Evolutionary conservation across 2,888 invertebrate species (phyloP).

Genomic region (Invenusta paracnida): DNA sequence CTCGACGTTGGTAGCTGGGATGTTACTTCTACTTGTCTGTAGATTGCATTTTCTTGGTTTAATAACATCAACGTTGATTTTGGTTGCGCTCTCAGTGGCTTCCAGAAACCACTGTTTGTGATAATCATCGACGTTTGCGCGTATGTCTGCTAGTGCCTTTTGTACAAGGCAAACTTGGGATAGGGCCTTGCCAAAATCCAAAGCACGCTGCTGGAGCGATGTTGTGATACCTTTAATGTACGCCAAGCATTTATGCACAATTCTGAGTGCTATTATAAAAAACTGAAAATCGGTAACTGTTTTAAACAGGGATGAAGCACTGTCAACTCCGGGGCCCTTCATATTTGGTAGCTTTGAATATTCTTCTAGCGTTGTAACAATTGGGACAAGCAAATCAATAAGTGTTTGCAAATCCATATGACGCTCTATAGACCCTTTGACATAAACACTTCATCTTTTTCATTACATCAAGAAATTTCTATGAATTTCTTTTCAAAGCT

Average conservation of each 20-base stretch:
- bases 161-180: neutral
- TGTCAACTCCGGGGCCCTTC: neutral
- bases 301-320: neutral
- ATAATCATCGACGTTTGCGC: neutral
- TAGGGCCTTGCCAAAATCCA: neutral
- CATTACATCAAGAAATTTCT: neutral
- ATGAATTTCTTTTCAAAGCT: neutral
- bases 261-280: neutral
- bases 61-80: neutral
- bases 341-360: neutral
- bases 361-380: neutral
- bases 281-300: neutral
- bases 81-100: neutral
- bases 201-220: neutral
- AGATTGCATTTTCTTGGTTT: neutral
- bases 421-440: neutral
- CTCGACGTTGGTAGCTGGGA: neutral
- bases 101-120: neutral
- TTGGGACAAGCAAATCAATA: neutral
- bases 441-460: neutral
- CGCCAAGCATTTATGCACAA: neutral
- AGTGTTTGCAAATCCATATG: neutral
- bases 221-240: neutral
- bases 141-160: neutral
- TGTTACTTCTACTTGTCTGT: neutral